Evolutionary conservation across 2,888 invertebrate species (phyloP).

Genomic region (Plemyria rubiginata): DNA sequence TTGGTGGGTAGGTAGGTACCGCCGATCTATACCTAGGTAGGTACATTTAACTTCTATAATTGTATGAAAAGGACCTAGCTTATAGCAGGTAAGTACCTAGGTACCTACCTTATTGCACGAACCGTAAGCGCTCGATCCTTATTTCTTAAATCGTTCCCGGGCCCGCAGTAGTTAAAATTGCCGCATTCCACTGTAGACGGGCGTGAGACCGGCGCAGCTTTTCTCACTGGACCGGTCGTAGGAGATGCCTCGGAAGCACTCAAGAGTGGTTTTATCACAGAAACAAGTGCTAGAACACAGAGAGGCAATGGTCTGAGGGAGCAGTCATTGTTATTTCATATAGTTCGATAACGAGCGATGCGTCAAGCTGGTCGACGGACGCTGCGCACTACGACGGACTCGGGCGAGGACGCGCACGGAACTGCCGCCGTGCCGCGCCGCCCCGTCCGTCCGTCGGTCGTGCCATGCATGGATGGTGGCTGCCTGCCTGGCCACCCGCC

Average conservation of each 20-base stretch:
- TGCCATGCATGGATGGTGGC: no score
- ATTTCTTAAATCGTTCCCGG: slow-evolving; percentile 74
- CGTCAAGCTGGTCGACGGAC: slow-evolving; percentile 46
- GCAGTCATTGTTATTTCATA: slow-evolving; percentile 70
- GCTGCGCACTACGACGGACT: slow-evolving; percentile 54
- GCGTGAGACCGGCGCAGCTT: slow-evolving; percentile 80
- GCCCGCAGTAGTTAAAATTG: slow-evolving; percentile 84
- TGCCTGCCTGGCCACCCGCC: no score
- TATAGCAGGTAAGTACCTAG: no score
- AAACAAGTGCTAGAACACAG: slow-evolving; percentile 71
- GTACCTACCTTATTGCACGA: slow-evolving; percentile 69
- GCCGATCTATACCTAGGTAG: slow-evolving; percentile 1
- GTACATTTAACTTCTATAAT: neutral
- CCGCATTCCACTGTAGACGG: slow-evolving; percentile 82
- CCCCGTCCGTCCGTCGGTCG: no score
- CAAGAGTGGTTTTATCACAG: slow-evolving; percentile 64
- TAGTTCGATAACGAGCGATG: slow-evolving; percentile 61
- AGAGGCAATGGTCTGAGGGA: slow-evolving; percentile 50
- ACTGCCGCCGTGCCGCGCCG: slow-evolving; percentile 56
- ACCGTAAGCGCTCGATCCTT: slow-evolving; percentile 69
- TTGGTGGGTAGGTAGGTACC: no score
- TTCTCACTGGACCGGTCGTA: slow-evolving; percentile 78
- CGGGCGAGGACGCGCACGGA: slow-evolving; percentile 70
- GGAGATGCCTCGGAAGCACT: slow-evolving; percentile 49
- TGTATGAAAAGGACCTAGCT: neutral